Base-by-base conservation (phyloP, 2,888 invertebrate genomes). In the Crocallis elinguaria region DNA sequence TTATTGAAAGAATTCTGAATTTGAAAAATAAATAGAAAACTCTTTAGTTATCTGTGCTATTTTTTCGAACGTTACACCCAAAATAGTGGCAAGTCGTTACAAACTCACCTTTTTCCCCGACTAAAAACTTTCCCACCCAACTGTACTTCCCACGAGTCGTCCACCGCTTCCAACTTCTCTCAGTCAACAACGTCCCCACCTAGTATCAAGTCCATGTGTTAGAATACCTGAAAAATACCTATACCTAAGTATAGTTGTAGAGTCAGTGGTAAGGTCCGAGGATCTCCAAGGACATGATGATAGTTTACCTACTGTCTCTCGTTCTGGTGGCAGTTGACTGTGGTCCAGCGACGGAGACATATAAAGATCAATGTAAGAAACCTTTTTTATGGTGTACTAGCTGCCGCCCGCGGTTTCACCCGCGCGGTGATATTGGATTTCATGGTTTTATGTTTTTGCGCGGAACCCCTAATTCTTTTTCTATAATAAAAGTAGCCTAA, bases 321-420 rank as follows among this genome's bases (percentile, higher is more conserved):
- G 43, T 58, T 6, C 23, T 56, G n/a, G 49, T 46, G 7, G 7
- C 30, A 0, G 57, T 9, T 1, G 0, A 43, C 0, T 33, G 46
- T 19, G 63, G 57, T 9, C 52, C 63, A 0, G 38, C 56, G 0
- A 63, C 62, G 0, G 79, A 79, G 0, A 29, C 51, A 0, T 73
- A 66, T 9, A 81, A 79, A 21, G 74, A 75, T 29, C 80, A 82
- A 48, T 75, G 81, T 82, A 67, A 79, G 80, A 60, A 32, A 7
- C 1, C 1, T 8, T 23, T 55, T 17, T 21, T 13, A 3, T 8
- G 0, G n/a, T 14, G 9, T 21, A 19, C 19, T 19, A 19, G 19
- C 19, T 5, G 19, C 5, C 5, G 3, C 3, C 19, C 19, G 19
- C 3, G 3, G 19, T 5, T 19, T 19, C 5, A 4, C 5, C 19